Percentiles rank a stretch among this genome's conserved stretches.
Evolutionary conservation across 53 echinoderm and acorn worm genomes (phyloP).

Genomic region (Holothuria scabra): DNA sequence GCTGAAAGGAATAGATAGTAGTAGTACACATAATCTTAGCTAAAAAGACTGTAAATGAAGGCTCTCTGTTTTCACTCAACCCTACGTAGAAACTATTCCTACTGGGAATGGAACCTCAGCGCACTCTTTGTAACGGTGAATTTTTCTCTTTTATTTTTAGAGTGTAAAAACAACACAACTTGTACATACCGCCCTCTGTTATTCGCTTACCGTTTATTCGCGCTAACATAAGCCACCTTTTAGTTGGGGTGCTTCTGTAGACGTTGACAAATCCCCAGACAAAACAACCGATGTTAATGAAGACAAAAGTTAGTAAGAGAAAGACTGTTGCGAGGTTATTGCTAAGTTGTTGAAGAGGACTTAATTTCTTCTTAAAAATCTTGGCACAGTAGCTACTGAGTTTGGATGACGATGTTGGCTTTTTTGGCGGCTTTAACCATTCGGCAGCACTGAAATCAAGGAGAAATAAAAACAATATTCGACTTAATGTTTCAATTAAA

Average conservation of each 20-base stretch:
- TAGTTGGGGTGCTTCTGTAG: conserved; percentile 35
- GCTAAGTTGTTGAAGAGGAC: conserved; percentile 52
- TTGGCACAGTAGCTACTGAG: conserved; percentile 6
- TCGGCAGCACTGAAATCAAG: conserved; percentile 74
- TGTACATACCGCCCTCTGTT: no score
- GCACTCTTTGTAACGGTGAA: no score
- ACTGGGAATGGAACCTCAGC: no score
- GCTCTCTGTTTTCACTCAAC: no score
- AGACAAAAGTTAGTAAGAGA: conserved; percentile 61
- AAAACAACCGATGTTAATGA: conserved; percentile 60
- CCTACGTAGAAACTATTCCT: no score
- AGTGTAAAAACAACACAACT: no score
- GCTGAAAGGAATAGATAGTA: no score
- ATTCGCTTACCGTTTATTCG: conserved; percentile 58
- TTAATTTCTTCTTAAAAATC: conserved; percentile 17
- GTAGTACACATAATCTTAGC: no score
- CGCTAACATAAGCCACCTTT: conserved; percentile 68
- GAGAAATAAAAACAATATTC: background rate
- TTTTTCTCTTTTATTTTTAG: no score
- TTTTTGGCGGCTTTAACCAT: conserved; percentile 68
- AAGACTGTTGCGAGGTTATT: conserved; percentile 70
- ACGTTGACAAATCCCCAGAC: conserved; percentile 61
- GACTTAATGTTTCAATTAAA: no score
- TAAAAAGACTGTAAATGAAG: no score
- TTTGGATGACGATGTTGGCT: background rate